phyloP scores from a whole-genome alignment of 2,113 vertebrate species.

The Bubo blakistoni region DNA sequence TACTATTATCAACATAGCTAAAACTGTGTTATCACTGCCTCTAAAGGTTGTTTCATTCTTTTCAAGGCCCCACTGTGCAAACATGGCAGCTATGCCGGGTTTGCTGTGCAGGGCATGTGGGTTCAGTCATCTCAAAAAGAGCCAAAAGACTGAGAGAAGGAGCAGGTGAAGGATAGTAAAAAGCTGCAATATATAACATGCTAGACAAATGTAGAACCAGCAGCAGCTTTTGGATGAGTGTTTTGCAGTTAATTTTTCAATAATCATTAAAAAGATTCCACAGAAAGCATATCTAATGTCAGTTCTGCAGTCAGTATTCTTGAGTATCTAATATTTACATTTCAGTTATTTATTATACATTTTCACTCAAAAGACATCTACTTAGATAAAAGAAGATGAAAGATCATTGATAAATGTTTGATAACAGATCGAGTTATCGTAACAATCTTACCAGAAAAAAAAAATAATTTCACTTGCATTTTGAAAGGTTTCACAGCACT shows the following conservation, averaged over 20 bases:
- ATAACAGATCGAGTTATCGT: neutral
- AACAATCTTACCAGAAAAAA: neutral
- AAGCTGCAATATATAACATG: neutral
- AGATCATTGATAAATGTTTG: neutral
- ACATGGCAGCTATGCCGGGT: neutral
- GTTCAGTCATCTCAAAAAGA: neutral
- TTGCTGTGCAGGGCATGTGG: neutral
- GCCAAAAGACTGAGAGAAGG: neutral
- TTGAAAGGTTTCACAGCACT: neutral
- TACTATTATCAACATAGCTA: neutral
- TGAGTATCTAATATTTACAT: neutral
- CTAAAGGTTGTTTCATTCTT: neutral
- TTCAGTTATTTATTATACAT: neutral
- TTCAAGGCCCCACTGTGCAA: neutral
- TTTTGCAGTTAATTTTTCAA: neutral
- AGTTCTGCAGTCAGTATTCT: neutral
- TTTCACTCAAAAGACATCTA: neutral
- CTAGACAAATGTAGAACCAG: neutral
- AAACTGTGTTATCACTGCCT: neutral
- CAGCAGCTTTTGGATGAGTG: neutral
- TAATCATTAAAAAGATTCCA: neutral
- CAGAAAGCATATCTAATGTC: neutral
- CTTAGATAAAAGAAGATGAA: neutral
- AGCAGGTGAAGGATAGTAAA: neutral
- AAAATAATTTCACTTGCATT: neutral